Conservation (phyloP, 2,113 vertebrate species). For the Indicator maculatus region DNA sequence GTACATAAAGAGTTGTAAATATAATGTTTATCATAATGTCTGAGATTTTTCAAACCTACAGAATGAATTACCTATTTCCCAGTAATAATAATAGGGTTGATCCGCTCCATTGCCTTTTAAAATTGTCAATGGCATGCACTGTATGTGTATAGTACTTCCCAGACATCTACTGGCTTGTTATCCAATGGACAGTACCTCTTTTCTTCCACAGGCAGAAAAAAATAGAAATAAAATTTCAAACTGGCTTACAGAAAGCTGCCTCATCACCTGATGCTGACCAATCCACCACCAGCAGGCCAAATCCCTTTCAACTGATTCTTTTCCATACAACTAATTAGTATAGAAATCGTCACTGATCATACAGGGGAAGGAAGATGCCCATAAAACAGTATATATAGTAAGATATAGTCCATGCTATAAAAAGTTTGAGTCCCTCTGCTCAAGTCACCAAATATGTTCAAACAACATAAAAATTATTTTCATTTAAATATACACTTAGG, state of each 20-base stretch:
- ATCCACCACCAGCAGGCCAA: not conserved
- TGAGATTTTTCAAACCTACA: not conserved
- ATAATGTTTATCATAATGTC: not conserved
- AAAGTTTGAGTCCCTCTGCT: not conserved
- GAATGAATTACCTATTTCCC: not conserved
- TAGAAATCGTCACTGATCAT: not conserved
- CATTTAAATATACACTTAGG: not conserved
- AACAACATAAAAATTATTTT: not conserved
- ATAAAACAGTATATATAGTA: not conserved
- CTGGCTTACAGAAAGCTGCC: not conserved
- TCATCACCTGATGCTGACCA: not conserved
- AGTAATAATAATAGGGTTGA: not conserved
- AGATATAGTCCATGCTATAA: not conserved
- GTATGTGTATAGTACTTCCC: not conserved
- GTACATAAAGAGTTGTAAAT: slow-evolving; percentile 36
- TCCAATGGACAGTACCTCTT: not conserved
- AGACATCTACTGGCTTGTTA: not conserved
- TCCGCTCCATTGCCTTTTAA: not conserved
- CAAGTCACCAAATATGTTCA: not conserved
- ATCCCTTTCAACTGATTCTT: not conserved
- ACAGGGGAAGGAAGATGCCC: not conserved
- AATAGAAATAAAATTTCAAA: not conserved
- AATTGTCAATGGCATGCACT: not conserved
- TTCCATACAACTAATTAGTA: not conserved
- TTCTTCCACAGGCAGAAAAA: not conserved